Evolutionary conservation across 2,888 invertebrate species (phyloP).

Genomic region (Elaeidobius kamerunicus): DNA sequence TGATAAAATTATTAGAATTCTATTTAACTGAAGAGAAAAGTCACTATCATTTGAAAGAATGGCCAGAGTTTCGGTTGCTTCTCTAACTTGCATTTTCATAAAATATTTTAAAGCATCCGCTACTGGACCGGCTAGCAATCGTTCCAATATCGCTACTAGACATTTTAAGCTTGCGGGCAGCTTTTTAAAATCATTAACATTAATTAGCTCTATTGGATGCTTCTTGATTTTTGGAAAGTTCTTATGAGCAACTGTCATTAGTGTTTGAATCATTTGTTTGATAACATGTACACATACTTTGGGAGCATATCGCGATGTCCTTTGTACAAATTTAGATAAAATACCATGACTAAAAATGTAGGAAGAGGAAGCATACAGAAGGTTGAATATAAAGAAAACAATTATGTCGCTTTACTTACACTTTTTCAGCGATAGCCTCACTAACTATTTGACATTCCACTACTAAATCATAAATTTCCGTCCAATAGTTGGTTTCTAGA

Average conservation of each 20-base stretch:
- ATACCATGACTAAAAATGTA: slow-evolving; percentile 20
- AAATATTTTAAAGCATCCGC: slow-evolving; percentile 23
- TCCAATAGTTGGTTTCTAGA: slow-evolving; percentile 24
- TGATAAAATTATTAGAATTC: slow-evolving; percentile 25
- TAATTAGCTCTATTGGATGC: background rate
- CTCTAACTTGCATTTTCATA: slow-evolving; percentile 23
- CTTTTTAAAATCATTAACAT: slow-evolving; percentile 2
- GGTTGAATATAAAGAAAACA: background rate
- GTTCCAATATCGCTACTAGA: slow-evolving; percentile 14
- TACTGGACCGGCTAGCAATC: slow-evolving; percentile 20
- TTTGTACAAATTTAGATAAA: slow-evolving; percentile 23
- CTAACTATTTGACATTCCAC: slow-evolving; percentile 17
- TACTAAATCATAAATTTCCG: slow-evolving; percentile 22
- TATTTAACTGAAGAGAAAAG: slow-evolving; percentile 19
- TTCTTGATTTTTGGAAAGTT: slow-evolving; percentile 13
- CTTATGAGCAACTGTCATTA: slow-evolving; percentile 10
- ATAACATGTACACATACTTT: slow-evolving; percentile 24
- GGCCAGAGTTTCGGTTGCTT: slow-evolving; percentile 23
- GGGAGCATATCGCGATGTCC: slow-evolving; percentile 15
- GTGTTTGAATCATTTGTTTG: slow-evolving; percentile 23
- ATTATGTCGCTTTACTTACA: slow-evolving; percentile 13
- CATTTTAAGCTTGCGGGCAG: slow-evolving; percentile 4
- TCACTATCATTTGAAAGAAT: slow-evolving; percentile 16
- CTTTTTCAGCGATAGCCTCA: slow-evolving; percentile 7
- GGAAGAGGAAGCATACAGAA: no score